Percentiles rank a stretch among this genome's conserved stretches.
Evolutionary conservation across 2,888 invertebrate genomes (phyloP).

Genomic region (Philereme transversata): DNA sequence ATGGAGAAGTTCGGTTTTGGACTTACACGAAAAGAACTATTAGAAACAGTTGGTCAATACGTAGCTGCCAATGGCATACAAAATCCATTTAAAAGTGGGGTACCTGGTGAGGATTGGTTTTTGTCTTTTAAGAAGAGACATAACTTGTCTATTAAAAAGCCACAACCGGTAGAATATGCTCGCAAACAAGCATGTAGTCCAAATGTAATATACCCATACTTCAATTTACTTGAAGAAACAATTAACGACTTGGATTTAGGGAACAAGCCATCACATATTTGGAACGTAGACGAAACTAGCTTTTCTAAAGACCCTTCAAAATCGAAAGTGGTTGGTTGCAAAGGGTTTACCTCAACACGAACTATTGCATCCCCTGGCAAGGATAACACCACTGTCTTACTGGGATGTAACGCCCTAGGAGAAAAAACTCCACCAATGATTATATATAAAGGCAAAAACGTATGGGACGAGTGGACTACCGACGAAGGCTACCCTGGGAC

Average conservation of each 20-base stretch:
- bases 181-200: slow-evolving; percentile 39
- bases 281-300: slow-evolving; percentile 26
- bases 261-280: slow-evolving; percentile 30
- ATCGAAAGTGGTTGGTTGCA: slow-evolving; percentile 38
- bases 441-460: slow-evolving; percentile 41
- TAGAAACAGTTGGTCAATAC: slow-evolving; percentile 45
- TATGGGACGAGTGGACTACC: slow-evolving; percentile 36
- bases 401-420: slow-evolving; percentile 36
- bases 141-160: slow-evolving; percentile 53
- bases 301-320: slow-evolving; percentile 24
- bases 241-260: slow-evolving; percentile 29
- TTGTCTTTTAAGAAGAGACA: slow-evolving; percentile 40
- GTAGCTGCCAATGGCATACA: slow-evolving; percentile 39
- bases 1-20: slow-evolving; percentile 40
- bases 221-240: slow-evolving; percentile 36
- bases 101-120: slow-evolving; percentile 19
- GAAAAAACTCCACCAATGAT: slow-evolving; percentile 44
- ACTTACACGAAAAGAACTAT: slow-evolving; percentile 37
- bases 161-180: slow-evolving; percentile 49
- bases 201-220: slow-evolving; percentile 33
- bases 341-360: slow-evolving; percentile 36
- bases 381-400: slow-evolving; percentile 27
- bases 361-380: slow-evolving; percentile 39
- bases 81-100: slow-evolving; percentile 45
- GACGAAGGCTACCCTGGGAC: slow-evolving; percentile 40